Evolutionary conservation across 2,888 invertebrate genomes (phyloP).

Genomic region (Odontocerum albicorne): DNA sequence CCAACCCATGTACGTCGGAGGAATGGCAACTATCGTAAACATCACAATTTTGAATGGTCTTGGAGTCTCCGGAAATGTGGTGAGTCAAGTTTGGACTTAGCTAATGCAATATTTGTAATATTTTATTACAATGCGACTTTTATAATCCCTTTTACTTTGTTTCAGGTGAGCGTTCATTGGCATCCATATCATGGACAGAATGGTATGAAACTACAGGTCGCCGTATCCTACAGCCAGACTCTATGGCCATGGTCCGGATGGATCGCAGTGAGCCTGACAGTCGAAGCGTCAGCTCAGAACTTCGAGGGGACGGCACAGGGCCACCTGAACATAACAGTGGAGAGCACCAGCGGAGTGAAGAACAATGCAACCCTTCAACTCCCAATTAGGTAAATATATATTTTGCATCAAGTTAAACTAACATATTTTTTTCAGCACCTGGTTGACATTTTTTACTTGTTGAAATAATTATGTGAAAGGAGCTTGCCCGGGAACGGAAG

Average conservation of each 20-base stretch:
- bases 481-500: too few relatives aligned
- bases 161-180: constrained; percentile 71
- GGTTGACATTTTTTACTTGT: too few relatives aligned
- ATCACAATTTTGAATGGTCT: constrained; percentile 93
- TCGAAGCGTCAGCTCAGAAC: constrained; percentile 57
- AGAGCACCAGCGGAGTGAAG: constrained; percentile 69
- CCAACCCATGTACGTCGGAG: constrained; percentile 87
- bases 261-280: constrained; percentile 71
- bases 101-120: neutral
- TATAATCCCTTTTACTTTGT: too few relatives aligned
- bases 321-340: constrained; percentile 78
- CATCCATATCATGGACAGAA: constrained; percentile 83
- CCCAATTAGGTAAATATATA: constrained; percentile 48
- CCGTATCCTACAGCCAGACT: constrained; percentile 74
- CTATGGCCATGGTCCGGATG: constrained; percentile 99
- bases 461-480: too few relatives aligned
- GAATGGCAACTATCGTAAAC: constrained; percentile 87
- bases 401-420: too few relatives aligned
- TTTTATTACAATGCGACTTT: too few relatives aligned
- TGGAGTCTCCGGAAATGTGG: constrained; percentile 83
- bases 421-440: too few relatives aligned
- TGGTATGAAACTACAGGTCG: constrained; percentile 78
- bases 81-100: too few relatives aligned
- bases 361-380: constrained; percentile 55
- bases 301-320: constrained; percentile 71